A percentile compares a stretch with the other conserved stretches of the same genome.
Conservation (phyloP, 1,140 invertebrate species). For the Monomorium pharaonis region DNA sequence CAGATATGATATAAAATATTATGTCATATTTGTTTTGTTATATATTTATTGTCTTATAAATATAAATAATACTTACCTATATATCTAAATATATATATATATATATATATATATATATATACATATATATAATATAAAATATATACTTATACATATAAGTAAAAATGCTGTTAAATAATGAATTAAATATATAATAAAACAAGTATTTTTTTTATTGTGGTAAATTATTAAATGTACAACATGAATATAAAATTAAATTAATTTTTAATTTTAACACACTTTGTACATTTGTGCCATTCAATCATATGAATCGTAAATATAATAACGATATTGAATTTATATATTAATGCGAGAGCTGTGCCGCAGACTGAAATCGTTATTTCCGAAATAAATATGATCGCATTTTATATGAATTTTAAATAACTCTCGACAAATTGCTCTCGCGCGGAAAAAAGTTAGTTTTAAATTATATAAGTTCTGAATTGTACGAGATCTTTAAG, state of each 20-base stretch:
- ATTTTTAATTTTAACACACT: conserved; percentile 33
- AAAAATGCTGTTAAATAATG: background rate
- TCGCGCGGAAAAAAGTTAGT: background rate
- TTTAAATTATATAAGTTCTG: conserved; percentile 31
- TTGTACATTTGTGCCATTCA: background rate
- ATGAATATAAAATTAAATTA: conserved; percentile 3
- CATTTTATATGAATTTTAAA: conserved; percentile 17
- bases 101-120: no score
- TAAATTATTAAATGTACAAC: background rate
- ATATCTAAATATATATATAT: no score
- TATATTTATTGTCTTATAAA: background rate
- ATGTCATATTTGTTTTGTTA: background rate
- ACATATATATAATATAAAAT: no score
- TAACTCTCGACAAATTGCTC: conserved; percentile 21
- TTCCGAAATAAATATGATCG: conserved; percentile 11
- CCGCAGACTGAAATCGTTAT: conserved; percentile 6
- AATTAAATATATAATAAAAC: background rate
- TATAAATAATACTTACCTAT: background rate
- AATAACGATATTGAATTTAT: conserved; percentile 30
- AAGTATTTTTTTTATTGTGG: background rate
- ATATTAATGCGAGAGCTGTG: conserved; percentile 5
- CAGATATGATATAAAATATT: background rate
- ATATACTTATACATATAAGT: no score
- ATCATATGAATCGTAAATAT: conserved; percentile 1
- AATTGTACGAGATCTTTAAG: conserved; percentile 36